These are phyloP conservation scores for Apamea monoglypha DNA, from an alignment of 2,888 invertebrate species.

Conservation along the genomic window DNA sequence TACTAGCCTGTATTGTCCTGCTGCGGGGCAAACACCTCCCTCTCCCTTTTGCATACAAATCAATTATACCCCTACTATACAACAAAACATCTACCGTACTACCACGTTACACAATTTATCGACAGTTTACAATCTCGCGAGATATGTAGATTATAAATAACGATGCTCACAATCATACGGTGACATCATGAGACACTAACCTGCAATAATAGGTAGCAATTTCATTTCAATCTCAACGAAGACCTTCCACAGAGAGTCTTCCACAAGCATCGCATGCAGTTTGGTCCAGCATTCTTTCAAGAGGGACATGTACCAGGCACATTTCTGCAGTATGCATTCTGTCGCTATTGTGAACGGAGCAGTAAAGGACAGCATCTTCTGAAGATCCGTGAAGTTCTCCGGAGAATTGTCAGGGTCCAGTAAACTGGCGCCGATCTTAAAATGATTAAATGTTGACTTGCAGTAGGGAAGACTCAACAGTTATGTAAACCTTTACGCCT, in stretches of 20 bases:
- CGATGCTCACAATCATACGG: not conserved
- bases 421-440: constrained; percentile 83
- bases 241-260: constrained; percentile 81
- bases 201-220: constrained; percentile 84
- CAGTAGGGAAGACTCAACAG: not conserved
- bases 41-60: not conserved
- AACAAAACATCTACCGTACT: not conserved
- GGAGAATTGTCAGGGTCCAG: constrained; percentile 85
- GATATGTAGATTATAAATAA: not conserved
- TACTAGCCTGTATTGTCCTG: too few species aligned
- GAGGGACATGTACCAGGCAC: constrained; percentile 77
- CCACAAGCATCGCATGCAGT: constrained; percentile 70
- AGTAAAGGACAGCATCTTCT: constrained; percentile 73
- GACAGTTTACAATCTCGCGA: not conserved
- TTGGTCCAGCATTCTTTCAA: constrained; percentile 72
- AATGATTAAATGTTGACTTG: not conserved
- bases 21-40: too few species aligned
- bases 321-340: constrained; percentile 77
- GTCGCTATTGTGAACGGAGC: constrained; percentile 78
- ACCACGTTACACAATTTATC: not conserved
- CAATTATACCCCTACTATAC: not conserved
- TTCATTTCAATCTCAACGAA: constrained; percentile 86
- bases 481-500: not conserved
- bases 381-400: constrained; percentile 79
- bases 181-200: constrained; percentile 65